Base-by-base conservation (phyloP, 2,797 vertebrate genomes). In the Myotis vivesi region DNA sequence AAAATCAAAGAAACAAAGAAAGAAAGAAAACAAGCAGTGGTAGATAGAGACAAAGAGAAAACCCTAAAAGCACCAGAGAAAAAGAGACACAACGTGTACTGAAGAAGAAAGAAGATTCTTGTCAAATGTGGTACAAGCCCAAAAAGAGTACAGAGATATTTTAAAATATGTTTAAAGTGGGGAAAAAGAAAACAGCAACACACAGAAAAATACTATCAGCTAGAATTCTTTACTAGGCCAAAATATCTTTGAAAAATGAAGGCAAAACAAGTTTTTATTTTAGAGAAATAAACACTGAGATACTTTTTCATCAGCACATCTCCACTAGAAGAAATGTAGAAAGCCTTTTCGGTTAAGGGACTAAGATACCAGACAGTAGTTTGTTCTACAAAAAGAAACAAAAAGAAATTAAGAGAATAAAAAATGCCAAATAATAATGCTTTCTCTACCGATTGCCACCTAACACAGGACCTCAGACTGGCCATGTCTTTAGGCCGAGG, bases 221-320 rank as follows among this genome's bases (percentile, higher is more conserved):
- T 41, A 69, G 33, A 79, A 64, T 64, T 79, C 38, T 89, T 88
- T 25, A 86, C 3, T 20, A 93, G n/a, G 25, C 22, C 30, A 89
- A 88, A 92, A 49, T 89, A 44, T 71, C 38, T 87, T 71, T 69
- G 20, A 94, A 83, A 92, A 64, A 69, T 88, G 2, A 73, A 87
- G 51, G 53, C 19, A 66, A 88, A 80, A 49, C 20, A 33, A 53
- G 1, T 36, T 36, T 66, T 68, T 33, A 68, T 17, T 36, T 68
- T 68, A 20, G 64, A 94, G 83, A 79, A 90, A 69, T 82, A 83
- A 51, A 51, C 15, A 17, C 36, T 71, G 30, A 82, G 23, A 19
- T 49, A 79, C 44, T 81, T 80, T 23, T 62, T 85, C 46, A 90
- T 10, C 41, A 71, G 75, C 33, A 89, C 3, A 66, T 38, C n/a